These are phyloP conservation scores for Augochlorella aurata DNA, from an alignment of 2,888 invertebrate species.

Conservation along the genomic window DNA sequence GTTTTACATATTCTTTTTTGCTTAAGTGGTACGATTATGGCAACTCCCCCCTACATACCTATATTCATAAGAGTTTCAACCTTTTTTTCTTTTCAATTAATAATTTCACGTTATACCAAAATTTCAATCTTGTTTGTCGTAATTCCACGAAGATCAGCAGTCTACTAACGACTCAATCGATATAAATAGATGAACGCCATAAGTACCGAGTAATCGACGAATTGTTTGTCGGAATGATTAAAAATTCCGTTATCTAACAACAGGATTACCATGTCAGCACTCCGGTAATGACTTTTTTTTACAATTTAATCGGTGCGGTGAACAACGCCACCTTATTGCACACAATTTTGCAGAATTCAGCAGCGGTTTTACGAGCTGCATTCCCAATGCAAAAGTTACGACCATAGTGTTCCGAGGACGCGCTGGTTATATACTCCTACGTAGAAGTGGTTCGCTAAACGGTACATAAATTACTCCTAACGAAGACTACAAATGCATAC, in stretches of 20 bases:
- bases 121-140: neutral
- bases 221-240: neutral
- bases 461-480: conserved; percentile 61
- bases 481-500: conserved; percentile 48
- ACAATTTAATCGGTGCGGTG: conserved; percentile 8
- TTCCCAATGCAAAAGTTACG: conserved; percentile 42
- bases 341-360: conserved; percentile 27
- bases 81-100: too few species aligned
- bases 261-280: neutral
- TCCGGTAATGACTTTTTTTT: conserved; percentile 7
- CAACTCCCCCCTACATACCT: too few species aligned
- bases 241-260: neutral
- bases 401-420: conserved; percentile 22
- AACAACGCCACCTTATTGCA: neutral
- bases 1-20: too few species aligned
- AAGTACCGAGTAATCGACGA: neutral
- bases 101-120: too few species aligned
- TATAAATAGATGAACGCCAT: neutral
- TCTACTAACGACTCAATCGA: neutral
- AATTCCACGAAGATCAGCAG: neutral
- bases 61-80: too few species aligned
- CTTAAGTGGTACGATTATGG: too few species aligned
- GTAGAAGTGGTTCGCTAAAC: conserved; percentile 52
- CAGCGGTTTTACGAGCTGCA: conserved; percentile 26
- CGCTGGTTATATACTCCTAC: conserved; percentile 40